These are phyloP conservation scores for Lordiphosa stackelbergi DNA, from an alignment of 1,140 invertebrate species.

Conservation along the genomic window DNA sequence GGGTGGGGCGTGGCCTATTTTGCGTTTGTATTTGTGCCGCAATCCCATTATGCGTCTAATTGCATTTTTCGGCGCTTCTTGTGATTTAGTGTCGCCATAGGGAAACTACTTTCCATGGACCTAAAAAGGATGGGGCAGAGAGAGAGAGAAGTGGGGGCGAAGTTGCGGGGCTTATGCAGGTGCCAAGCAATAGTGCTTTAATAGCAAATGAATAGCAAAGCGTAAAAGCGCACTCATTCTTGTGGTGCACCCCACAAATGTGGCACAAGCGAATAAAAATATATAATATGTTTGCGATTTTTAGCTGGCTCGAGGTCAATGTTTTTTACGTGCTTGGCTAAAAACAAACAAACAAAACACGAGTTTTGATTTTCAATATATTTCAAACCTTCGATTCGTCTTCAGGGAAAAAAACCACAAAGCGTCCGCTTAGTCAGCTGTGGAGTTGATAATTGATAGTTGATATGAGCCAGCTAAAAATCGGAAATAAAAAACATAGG, in stretches of 20 bases:
- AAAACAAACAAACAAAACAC: too few species aligned
- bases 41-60: conserved; percentile 61
- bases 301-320: too few species aligned
- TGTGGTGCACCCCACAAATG: conserved; percentile 1
- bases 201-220: conserved; percentile 25
- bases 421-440: too few species aligned
- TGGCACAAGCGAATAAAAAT: conserved; percentile 10
- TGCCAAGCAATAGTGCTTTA: conserved; percentile 8
- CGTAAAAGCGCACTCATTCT: conserved; percentile 40
- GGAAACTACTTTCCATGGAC: conserved; percentile 34
- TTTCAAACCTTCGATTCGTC: too few species aligned
- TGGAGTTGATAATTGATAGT: too few species aligned
- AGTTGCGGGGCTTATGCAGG: conserved; percentile 25
- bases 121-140: not conserved
- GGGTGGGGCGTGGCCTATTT: conserved; percentile 10
- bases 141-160: not conserved
- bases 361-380: too few species aligned
- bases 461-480: too few species aligned
- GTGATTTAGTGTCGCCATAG: conserved; percentile 35
- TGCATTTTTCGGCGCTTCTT: conserved; percentile 49
- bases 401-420: too few species aligned
- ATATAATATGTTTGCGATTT: too few species aligned
- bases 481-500: too few species aligned
- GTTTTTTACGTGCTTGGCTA: too few species aligned
- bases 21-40: conserved; percentile 29